Conservation (phyloP, 2,797 vertebrate genomes). For the Valencia hispanica region DNA sequence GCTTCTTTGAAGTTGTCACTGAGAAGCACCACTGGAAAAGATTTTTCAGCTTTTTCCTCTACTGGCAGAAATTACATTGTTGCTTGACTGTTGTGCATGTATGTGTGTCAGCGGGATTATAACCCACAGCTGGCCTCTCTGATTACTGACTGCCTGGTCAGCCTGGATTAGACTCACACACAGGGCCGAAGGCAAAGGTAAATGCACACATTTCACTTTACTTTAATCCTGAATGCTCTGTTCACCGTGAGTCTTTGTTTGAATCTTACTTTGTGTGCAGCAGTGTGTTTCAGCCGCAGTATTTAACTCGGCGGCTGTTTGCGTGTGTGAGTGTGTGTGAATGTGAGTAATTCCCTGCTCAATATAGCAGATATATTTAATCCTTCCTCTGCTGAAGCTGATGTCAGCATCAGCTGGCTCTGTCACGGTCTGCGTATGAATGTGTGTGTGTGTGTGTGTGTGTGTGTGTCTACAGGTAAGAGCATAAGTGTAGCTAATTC, state of each 20-base stretch:
- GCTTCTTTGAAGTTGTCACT: conserved; percentile 36
- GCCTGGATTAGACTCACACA: conserved; percentile 57
- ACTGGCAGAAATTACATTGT: conserved; percentile 47
- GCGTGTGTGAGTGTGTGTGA: conserved; percentile 12
- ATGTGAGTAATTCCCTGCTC: conserved; percentile 63
- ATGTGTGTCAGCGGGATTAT: conserved; percentile 46
- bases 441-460: conserved; percentile 15
- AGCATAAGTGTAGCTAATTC: conserved; percentile 49
- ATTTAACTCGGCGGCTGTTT: conserved; percentile 14
- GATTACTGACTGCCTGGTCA: conserved; percentile 68
- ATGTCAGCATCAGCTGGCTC: conserved; percentile 69
- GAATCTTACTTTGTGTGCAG: conserved; percentile 21
- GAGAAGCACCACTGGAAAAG: conserved; percentile 23
- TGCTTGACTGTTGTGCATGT: conserved; percentile 22
- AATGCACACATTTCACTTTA: conserved; percentile 47
- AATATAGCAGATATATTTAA: conserved; percentile 73
- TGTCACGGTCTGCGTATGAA: conserved; percentile 16
- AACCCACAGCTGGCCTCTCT: conserved; percentile 65
- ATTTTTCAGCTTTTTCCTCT: conserved; percentile 32
- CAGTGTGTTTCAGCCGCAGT: conserved; percentile 6
- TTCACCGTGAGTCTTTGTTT: conserved; percentile 48
- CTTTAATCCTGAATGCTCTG: conserved; percentile 38
- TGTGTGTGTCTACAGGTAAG: conserved; percentile 10
- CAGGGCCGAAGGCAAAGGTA: conserved; percentile 30
- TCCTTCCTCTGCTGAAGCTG: conserved; percentile 59